These are phyloP conservation scores for Metellina segmentata DNA, from an alignment of 2,888 invertebrate genomes.

Conservation along the genomic window DNA sequence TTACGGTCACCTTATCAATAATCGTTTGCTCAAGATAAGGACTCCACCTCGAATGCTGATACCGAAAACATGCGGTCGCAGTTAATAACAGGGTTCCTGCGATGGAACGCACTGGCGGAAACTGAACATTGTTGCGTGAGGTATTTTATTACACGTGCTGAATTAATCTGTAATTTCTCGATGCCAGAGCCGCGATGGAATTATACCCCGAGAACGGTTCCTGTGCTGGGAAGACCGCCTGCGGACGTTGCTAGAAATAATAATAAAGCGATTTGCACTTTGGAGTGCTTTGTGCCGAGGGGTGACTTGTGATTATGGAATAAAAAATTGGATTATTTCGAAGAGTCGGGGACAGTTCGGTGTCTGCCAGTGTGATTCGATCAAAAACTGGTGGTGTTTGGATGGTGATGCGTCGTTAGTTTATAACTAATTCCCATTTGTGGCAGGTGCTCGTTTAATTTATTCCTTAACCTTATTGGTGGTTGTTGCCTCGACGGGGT, in stretches of 20 bases:
- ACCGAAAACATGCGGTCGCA: constrained; percentile 13
- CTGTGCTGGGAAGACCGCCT: not conserved
- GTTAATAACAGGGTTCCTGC: constrained; percentile 51
- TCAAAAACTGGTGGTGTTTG: no score
- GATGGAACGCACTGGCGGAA: constrained; percentile 26
- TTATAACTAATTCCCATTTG: no score
- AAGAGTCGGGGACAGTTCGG: not conserved
- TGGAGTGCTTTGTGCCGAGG: not conserved
- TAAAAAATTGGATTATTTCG: not conserved
- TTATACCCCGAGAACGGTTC: constrained; percentile 8
- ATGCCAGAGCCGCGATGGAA: not conserved
- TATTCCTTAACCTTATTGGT: no score
- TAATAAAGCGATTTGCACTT: constrained; percentile 11
- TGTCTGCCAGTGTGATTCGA: not conserved
- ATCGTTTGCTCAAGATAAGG: constrained; percentile 46
- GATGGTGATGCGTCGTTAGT: no score
- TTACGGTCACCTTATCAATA: constrained; percentile 50
- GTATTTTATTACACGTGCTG: constrained; percentile 51
- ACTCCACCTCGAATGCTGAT: constrained; percentile 32
- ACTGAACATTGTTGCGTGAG: constrained; percentile 48
- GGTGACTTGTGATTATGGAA: not conserved
- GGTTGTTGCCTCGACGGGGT: no score
- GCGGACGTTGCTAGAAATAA: not conserved
- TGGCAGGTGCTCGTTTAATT: no score
- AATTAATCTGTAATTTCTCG: constrained; percentile 57